Evolutionary conservation across 2,888 invertebrate genomes (phyloP).

Genomic region (Erebia epiphron): DNA sequence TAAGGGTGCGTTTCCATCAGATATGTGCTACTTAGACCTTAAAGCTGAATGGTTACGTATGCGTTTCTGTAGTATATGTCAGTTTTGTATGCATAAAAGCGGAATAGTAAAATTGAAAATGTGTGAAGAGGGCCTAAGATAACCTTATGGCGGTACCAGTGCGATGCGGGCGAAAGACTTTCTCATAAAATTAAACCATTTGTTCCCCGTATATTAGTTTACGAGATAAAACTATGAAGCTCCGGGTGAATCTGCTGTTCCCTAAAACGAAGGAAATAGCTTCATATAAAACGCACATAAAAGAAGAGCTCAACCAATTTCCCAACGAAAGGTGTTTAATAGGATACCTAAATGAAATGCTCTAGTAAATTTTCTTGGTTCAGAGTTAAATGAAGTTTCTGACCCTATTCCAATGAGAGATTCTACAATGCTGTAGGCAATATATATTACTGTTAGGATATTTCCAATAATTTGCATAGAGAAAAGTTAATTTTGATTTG

Average conservation of each 20-base stretch:
- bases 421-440: neutral
- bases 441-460: neutral
- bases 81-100: too few relatives aligned
- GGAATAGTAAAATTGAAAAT: too few relatives aligned
- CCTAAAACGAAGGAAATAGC: neutral
- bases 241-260: neutral
- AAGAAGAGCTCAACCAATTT: too few relatives aligned
- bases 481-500: too few relatives aligned
- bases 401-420: neutral
- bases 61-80: too few relatives aligned
- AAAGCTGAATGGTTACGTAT: too few relatives aligned
- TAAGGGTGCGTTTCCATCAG: neutral
- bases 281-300: too few relatives aligned
- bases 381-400: neutral
- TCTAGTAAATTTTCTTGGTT: neutral
- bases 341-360: neutral
- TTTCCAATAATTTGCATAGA: too few relatives aligned
- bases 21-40: neutral
- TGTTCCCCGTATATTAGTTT: neutral
- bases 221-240: neutral
- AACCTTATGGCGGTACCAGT: neutral
- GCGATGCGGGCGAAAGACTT: neutral
- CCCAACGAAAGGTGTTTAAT: neutral
- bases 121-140: neutral
- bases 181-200: constrained; percentile 5